These are phyloP conservation scores for Phortica variegata DNA, from an alignment of 1,140 invertebrate species.

Conservation along the genomic window DNA sequence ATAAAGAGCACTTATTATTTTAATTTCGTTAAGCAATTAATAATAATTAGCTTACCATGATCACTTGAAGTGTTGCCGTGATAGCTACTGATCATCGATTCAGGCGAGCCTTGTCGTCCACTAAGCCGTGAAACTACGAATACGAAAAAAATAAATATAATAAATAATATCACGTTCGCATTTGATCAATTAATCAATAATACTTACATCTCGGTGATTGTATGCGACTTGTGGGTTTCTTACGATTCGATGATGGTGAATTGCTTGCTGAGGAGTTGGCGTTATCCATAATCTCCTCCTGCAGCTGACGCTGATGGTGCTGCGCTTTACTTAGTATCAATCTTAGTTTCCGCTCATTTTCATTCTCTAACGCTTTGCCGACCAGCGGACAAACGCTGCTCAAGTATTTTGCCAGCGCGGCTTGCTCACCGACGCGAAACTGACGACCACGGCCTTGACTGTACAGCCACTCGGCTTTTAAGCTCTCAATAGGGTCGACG, in stretches of 20 bases:
- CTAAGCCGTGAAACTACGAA: constrained; percentile 58
- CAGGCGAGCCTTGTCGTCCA: constrained; percentile 65
- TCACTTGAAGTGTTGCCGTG: constrained; percentile 58
- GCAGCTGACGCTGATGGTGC: constrained; percentile 81
- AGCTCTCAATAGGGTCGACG: constrained; percentile 83
- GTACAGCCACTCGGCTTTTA: constrained; percentile 94
- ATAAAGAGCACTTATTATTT: constrained; percentile 14
- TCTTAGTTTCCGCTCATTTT: constrained; percentile 81
- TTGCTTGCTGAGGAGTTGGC: constrained; percentile 47
- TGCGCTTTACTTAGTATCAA: constrained; percentile 86
- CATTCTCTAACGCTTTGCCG: constrained; percentile 74
- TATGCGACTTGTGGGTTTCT: constrained; percentile 50
- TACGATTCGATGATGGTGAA: constrained; percentile 48
- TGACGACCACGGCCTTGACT: constrained; percentile 87
- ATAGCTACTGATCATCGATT: constrained; percentile 70
- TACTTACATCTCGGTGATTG: constrained; percentile 52
- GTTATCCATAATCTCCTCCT: constrained; percentile 64
- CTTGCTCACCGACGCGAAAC: constrained; percentile 82
- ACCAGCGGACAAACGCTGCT: constrained; percentile 74
- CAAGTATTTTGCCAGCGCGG: constrained; percentile 78
- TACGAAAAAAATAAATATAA: not conserved
- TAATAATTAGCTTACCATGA: constrained; percentile 34
- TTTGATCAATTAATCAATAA: not conserved
- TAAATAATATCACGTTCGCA: not conserved
- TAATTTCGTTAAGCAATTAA: constrained; percentile 23